Evolutionary conservation across 2,113 vertebrate genomes (phyloP).

Genomic region (Sebastes schlegelii): DNA sequence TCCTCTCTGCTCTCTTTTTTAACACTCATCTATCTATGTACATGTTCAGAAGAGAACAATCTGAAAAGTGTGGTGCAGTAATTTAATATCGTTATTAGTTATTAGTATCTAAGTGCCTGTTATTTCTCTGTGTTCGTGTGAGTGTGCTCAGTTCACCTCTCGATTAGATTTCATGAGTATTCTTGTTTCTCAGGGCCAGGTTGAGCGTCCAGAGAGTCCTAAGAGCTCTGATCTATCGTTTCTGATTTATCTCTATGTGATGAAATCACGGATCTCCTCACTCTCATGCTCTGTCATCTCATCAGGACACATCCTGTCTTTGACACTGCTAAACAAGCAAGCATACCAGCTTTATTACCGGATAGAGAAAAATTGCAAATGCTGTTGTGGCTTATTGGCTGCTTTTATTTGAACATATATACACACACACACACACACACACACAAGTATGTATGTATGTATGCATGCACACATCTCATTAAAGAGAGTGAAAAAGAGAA

Average conservation of each 20-base stretch:
- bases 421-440: not conserved
- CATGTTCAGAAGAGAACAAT: conserved; percentile 14
- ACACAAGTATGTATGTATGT: conserved; percentile 24
- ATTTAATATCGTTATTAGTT: conserved; percentile 2
- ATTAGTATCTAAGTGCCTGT: not conserved
- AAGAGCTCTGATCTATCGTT: conserved; percentile 56
- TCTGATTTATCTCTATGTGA: conserved; percentile 60
- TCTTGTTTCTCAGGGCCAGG: conserved; percentile 35
- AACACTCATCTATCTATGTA: conserved; percentile 2
- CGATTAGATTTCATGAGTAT: conserved; percentile 48
- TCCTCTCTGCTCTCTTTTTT: conserved; percentile 40
- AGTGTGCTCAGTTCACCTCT: conserved; percentile 38
- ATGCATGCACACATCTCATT: conserved; percentile 60
- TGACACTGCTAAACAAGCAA: conserved; percentile 19
- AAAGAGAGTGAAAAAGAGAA: conserved; percentile 64
- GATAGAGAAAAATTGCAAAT: conserved; percentile 4
- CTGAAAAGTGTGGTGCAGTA: not conserved
- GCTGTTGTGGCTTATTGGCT: conserved; percentile 19
- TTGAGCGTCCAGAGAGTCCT: conserved; percentile 48
- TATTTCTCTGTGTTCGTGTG: not conserved
- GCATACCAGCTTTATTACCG: not conserved
- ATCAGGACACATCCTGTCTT: conserved; percentile 42
- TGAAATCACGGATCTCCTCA: conserved; percentile 59
- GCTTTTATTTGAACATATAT: conserved; percentile 20
- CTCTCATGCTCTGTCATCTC: conserved; percentile 45